Conservation (phyloP, 2,797 vertebrate genomes). For the Onychomys leucogaster region DNA sequence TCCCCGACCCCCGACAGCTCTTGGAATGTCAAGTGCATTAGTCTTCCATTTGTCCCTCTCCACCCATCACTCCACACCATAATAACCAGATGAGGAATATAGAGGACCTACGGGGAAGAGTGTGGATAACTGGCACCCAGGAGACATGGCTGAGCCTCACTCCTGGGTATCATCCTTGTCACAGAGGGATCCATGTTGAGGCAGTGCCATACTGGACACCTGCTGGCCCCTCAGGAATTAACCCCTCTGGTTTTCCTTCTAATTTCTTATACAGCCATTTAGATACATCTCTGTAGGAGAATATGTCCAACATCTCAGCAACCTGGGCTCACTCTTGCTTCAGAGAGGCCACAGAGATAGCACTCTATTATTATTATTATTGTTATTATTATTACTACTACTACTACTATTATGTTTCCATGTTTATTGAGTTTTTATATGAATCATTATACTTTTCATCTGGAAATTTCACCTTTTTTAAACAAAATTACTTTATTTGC, state of each 20-base stretch:
- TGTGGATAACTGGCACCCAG: too few species aligned
- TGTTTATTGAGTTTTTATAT: background rate
- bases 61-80: slow-evolving; percentile 67
- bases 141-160: background rate
- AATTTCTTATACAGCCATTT: background rate
- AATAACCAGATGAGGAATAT: background rate
- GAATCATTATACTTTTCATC: background rate
- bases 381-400: background rate
- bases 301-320: background rate
- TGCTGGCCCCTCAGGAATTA: background rate
- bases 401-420: background rate
- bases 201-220: fast-evolving
- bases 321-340: background rate
- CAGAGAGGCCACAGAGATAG: background rate
- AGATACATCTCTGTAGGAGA: background rate
- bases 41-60: slow-evolving; percentile 73
- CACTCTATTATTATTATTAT: background rate
- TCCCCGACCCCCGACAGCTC: slow-evolving; percentile 69
- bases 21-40: slow-evolving; percentile 88
- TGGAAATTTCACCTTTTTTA: background rate
- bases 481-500: background rate
- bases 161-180: fast-evolving
- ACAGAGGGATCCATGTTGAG: fast-evolving
- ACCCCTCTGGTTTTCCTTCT: background rate
- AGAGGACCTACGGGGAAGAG: slow-evolving; percentile 23